These are phyloP conservation scores for Orestias chungarensis DNA, from an alignment of 2,797 vertebrate genomes.

Conservation along the genomic window DNA sequence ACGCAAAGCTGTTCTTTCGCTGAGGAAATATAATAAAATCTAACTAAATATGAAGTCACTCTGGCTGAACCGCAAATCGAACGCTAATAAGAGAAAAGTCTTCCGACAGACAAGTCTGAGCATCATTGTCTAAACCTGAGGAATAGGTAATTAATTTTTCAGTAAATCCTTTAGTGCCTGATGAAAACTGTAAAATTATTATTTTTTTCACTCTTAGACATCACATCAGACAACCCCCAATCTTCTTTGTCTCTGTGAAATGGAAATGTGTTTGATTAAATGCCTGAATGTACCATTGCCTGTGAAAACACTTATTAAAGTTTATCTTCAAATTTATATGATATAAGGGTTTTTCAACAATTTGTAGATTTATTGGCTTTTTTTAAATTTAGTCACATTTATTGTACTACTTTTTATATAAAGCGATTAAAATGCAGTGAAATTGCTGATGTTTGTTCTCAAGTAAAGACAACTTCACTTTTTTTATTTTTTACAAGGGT, in stretches of 20 bases:
- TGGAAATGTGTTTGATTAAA: constrained; percentile 79
- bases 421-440: constrained; percentile 7
- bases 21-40: constrained; percentile 80
- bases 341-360: constrained; percentile 1
- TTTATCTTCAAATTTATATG: constrained; percentile 36
- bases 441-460: constrained; percentile 1
- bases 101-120: constrained; percentile 75
- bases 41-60: constrained; percentile 81
- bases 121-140: constrained; percentile 83
- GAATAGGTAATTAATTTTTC: constrained; percentile 83
- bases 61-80: constrained; percentile 81
- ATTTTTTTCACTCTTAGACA: constrained; percentile 53
- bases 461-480: background rate
- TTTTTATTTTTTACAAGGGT: constrained; percentile 15
- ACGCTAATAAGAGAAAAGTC: constrained; percentile 81
- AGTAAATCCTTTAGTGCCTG: constrained; percentile 80
- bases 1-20: constrained; percentile 71
- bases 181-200: constrained; percentile 77
- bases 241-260: constrained; percentile 78
- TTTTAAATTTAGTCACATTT: constrained; percentile 16
- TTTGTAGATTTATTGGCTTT: constrained; percentile 28
- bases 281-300: constrained; percentile 70
- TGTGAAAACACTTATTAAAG: constrained; percentile 65
- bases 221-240: constrained; percentile 52
- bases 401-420: constrained; percentile 16